Evolutionary conservation across 2,888 invertebrate genomes (phyloP), one percentile per base, ranked within the genome.

Genomic region (Cinara cedri): DNA sequence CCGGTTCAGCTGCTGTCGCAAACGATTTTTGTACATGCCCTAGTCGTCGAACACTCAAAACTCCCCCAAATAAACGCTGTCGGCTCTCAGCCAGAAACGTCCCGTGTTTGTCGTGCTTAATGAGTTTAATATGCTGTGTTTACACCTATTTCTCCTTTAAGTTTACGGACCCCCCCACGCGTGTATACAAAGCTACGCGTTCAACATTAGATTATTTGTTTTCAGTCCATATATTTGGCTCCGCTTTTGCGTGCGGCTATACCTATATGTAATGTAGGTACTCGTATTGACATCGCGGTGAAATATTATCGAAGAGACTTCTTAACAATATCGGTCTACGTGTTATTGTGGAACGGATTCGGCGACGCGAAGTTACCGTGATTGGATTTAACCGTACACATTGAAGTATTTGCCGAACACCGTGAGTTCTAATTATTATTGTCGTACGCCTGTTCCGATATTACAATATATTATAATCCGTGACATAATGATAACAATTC

Each of bases 111-210:
- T 51, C 49, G 42, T 46, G 19, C 68, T 78, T 78, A 78, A 78
- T 78, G 78, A 78, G 66, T 78, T 78, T 78, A 78, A 55, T 68
- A 78, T 70, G 66, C 78, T 49, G 68, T 78, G 49, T 78, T 78
- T 78, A 78, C 78, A 78, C 60, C 46, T 78, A 78, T 78, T 78
- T 26, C 78, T 46, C 68, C 75, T 8, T 51, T 60, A 42, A 68
- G 68, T 76, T 76, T 57, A 60, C 78, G 49, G 60, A 60, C 68
- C 60, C 49, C n/a, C 16, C 13, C 34, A 46, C 46, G 54, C 19
- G 68, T 60, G 57, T 78, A 62, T 49, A 78, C 68, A 68, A 57
- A 78, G 49, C 26, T 14, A 26, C n/a, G 21, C 42, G 57, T n/a
- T 60, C 60, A 49, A 68, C 68, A 78, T 78, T 78, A 68, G 55